Evolutionary conservation across 2,888 invertebrate species (phyloP), one percentile per base, ranked within the genome.

Genomic region (Sarcophaga carnaria): DNA sequence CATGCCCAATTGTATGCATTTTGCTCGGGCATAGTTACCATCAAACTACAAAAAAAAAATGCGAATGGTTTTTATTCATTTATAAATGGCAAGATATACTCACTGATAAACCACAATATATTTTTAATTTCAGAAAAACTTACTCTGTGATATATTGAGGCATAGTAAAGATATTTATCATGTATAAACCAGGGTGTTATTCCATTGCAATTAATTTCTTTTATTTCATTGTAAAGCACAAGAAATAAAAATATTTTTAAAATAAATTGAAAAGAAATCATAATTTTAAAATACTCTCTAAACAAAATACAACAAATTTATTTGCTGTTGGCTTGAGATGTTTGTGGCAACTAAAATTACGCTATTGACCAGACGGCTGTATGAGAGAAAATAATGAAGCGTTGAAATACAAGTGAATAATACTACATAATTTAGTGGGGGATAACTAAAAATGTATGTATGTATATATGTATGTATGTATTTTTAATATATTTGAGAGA

Each of bases 181-280:
- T 78, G 47, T 64, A 83, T 78, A 74, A 83, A 78, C 83, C 83
- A 83, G 5, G 47, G 67, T 4, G 45, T 59, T 25, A 37, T 47
- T 49, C 69, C 69, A 17, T 1, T 25, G 12, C 69, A 62, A 54
- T 70, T 45, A 49, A 69, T 81, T 45, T 20, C 1, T 10, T 54
- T 69, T 75, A 75, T 62, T n/a, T 20, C n/a, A 17, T 17, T 12
- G 54, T 54, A 54, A 17, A 54, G 54, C 10, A 54, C 12, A 54
- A 54, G 1, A 14, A 17, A 54, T 14, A 54, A 54, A 54, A 4
- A 54, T 54, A 54, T 54, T 54, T 54, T 54, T 54, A 54, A 54
- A 17, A 14, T 4, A 54, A 54, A 14, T 54, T 5, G 8, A 14
- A 17, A 54, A 54, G 4, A 54, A 14, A 4, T 54, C 54, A 54